Conservation (phyloP, 2,888 invertebrate species). For the Lepidocyrtoides sp. region DNA sequence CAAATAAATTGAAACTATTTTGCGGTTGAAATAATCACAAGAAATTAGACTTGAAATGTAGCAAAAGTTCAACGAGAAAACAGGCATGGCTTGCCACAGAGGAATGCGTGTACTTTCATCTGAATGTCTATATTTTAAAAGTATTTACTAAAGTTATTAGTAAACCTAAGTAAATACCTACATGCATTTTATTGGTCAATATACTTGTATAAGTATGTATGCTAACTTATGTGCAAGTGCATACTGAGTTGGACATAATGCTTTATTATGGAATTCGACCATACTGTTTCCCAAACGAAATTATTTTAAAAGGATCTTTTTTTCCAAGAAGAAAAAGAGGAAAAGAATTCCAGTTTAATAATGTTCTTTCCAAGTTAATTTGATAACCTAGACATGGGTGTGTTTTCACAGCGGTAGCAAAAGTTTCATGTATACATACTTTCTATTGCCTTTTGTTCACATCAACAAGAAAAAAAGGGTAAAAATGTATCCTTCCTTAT, state of each 20-base stretch:
- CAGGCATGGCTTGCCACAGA: too few relatives aligned
- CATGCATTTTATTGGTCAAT: too few relatives aligned
- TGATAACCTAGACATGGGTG: background rate
- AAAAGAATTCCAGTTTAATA: background rate
- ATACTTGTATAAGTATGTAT: too few relatives aligned
- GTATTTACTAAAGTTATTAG: too few relatives aligned
- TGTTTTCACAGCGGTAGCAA: background rate
- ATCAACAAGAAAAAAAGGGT: background rate
- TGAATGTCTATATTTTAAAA: background rate
- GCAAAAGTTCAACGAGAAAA: background rate
- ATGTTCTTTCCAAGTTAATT: background rate
- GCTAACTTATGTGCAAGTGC: too few relatives aligned
- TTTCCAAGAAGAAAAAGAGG: background rate
- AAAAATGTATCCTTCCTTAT: too few relatives aligned
- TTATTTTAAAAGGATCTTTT: too few relatives aligned
- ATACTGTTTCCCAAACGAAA: too few relatives aligned
- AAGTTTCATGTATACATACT: background rate
- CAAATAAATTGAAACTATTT: constrained; percentile 8
- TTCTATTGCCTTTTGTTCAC: background rate
- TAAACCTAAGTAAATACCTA: too few relatives aligned
- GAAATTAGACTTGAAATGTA: constrained; percentile 16
- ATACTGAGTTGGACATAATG: too few relatives aligned
- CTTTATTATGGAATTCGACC: too few relatives aligned
- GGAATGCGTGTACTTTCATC: too few relatives aligned
- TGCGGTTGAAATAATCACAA: constrained; percentile 21